A percentile compares a stretch with the other conserved stretches of the same genome.
These are phyloP conservation scores for Sarcophaga peregrina DNA, from an alignment of 1,140 invertebrate genomes.

Conservation along the genomic window DNA sequence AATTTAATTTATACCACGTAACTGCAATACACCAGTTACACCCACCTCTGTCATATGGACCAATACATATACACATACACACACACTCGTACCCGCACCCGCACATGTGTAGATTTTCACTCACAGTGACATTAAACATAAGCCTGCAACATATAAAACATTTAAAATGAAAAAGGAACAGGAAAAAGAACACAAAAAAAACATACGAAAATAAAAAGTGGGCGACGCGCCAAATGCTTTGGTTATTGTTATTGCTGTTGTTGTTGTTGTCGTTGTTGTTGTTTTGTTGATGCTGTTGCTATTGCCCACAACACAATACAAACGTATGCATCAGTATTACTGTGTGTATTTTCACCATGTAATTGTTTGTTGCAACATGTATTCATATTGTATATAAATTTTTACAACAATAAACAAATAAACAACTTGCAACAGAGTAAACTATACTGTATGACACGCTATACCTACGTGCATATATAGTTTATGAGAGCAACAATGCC, in stretches of 20 bases:
- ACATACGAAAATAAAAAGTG: background rate
- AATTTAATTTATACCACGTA: too few relatives aligned
- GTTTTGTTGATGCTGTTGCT: conserved; percentile 6
- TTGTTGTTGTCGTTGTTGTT: background rate
- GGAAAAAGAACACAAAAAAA: background rate
- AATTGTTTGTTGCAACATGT: background rate
- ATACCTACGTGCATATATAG: too few relatives aligned
- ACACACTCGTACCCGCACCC: background rate
- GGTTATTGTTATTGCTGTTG: background rate
- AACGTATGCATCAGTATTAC: background rate
- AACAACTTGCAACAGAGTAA: too few relatives aligned
- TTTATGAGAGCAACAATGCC: too few relatives aligned
- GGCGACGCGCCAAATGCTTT: conserved; percentile 13
- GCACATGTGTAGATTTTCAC: background rate
- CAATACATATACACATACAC: background rate
- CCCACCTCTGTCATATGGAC: background rate
- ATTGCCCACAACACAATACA: background rate
- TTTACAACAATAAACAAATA: background rate
- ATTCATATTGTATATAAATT: conserved; percentile 5
- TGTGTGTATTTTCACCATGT: background rate
- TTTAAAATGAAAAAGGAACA: background rate
- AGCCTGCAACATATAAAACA: background rate
- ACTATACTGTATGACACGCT: too few relatives aligned
- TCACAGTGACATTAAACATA: conserved; percentile 1
- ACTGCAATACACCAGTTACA: too few relatives aligned